Conservation (phyloP, 2,888 invertebrate genomes). For the Poecilobothrus nobilitatus region DNA sequence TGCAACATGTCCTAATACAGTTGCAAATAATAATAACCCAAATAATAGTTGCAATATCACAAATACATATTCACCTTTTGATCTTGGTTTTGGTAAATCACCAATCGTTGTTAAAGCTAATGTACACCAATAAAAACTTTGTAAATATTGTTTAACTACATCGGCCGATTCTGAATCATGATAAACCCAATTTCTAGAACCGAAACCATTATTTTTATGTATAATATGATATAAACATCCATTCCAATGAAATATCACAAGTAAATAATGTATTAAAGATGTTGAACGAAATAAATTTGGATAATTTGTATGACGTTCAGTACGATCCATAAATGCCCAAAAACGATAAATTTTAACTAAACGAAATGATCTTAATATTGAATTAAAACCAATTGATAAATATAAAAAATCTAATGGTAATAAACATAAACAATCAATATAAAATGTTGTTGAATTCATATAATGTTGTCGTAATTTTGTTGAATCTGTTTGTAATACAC, state of each 20-base stretch:
- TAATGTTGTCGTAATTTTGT: slow-evolving; percentile 90
- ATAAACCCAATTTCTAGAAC: slow-evolving; percentile 87
- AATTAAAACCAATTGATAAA: slow-evolving; percentile 94
- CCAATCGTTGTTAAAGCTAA: slow-evolving; percentile 93
- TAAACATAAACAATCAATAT: slow-evolving; percentile 96
- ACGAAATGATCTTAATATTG: slow-evolving; percentile 89
- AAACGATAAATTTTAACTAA: slow-evolving; percentile 96
- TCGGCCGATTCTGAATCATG: slow-evolving; percentile 78
- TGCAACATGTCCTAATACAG: slow-evolving; percentile 93
- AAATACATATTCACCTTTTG: slow-evolving; percentile 91
- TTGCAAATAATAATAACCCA: slow-evolving; percentile 89
- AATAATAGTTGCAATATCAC: slow-evolving; percentile 91
- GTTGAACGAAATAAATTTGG: slow-evolving; percentile 92
- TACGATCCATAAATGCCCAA: slow-evolving; percentile 97
- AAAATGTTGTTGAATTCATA: slow-evolving; percentile 95
- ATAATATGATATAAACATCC: slow-evolving; percentile 97
- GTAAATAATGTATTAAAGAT: slow-evolving; percentile 87
- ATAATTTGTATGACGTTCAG: slow-evolving; percentile 97
- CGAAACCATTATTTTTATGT: slow-evolving; percentile 90
- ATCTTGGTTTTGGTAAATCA: slow-evolving; percentile 80
- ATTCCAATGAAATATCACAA: slow-evolving; percentile 99
- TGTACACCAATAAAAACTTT: slow-evolving; percentile 98
- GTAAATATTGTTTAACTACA: slow-evolving; percentile 89
- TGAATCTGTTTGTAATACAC: slow-evolving; percentile 93
- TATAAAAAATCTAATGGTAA: slow-evolving; percentile 96